Percentiles rank a stretch among this genome's conserved stretches.
phyloP scores from a whole-genome alignment of 2,888 invertebrate species.

The Stenurella melanura region DNA sequence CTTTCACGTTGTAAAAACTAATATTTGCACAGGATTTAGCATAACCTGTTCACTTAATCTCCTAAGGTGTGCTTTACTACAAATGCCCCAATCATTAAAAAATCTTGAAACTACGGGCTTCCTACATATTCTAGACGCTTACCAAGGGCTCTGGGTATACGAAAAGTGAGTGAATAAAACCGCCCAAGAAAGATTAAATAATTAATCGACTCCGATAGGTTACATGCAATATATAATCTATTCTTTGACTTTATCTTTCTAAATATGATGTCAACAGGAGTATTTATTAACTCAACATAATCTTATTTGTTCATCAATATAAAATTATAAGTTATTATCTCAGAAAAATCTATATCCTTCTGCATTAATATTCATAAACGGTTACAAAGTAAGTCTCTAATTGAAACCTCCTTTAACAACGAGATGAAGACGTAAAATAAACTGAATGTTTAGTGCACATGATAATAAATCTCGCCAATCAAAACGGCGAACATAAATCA shows the following conservation, averaged over 20 bases:
- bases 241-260: not conserved
- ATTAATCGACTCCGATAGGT: too few relatives aligned
- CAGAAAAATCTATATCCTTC: not conserved
- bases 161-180: too few relatives aligned
- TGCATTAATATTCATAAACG: not conserved
- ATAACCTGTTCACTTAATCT: too few relatives aligned
- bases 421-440: conserved; percentile 21
- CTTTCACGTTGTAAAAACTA: too few relatives aligned
- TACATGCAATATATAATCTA: too few relatives aligned
- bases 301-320: not conserved
- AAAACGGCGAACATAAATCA: conserved; percentile 51
- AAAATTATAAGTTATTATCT: not conserved
- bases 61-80: too few relatives aligned
- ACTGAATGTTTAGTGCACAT: conserved; percentile 10
- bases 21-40: too few relatives aligned
- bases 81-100: too few relatives aligned
- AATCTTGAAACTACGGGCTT: too few relatives aligned
- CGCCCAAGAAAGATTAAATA: too few relatives aligned
- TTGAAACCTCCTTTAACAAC: conserved; percentile 8
- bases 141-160: too few relatives aligned
- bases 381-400: conserved; percentile 4
- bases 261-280: not conserved
- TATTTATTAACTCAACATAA: not conserved
- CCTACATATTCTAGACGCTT: too few relatives aligned
- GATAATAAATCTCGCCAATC: conserved; percentile 43